These are phyloP conservation scores for Cichlasoma orientale DNA, from an alignment of 2,797 vertebrate genomes.

Conservation along the genomic window DNA sequence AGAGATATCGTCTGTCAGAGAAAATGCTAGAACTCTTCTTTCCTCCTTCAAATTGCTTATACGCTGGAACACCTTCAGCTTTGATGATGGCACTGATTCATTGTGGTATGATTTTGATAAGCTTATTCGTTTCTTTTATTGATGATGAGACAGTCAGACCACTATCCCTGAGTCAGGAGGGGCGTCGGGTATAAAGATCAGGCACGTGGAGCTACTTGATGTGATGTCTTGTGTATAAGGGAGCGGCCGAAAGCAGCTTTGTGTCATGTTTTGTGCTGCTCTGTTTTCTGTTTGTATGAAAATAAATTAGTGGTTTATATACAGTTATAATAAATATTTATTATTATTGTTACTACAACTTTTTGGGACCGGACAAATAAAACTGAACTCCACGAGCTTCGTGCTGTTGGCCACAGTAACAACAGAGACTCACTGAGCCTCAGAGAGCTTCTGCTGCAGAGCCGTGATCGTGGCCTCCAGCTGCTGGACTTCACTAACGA, in stretches of 20 bases:
- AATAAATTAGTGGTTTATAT: too few relatives aligned
- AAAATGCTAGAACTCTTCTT: not conserved
- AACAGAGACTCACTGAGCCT: constrained; percentile 86
- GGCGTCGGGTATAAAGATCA: too few relatives aligned
- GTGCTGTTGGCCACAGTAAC: not conserved
- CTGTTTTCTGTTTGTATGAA: too few relatives aligned
- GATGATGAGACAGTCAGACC: not conserved
- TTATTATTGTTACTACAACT: not conserved
- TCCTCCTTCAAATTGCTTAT: not conserved
- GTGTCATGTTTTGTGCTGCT: too few relatives aligned
- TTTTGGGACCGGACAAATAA: not conserved
- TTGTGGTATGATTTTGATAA: not conserved
- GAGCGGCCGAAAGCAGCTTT: too few relatives aligned
- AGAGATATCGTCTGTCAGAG: fast-evolving
- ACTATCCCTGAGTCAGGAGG: too few relatives aligned
- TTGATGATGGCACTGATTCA: not conserved
- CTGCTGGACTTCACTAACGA: constrained; percentile 87
- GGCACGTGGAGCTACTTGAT: too few relatives aligned
- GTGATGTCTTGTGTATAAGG: too few relatives aligned
- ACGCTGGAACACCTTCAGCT: not conserved
- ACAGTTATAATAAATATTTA: too few relatives aligned
- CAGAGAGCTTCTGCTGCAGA: constrained; percentile 85
- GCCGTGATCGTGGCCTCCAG: constrained; percentile 81
- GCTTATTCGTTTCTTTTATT: not conserved
- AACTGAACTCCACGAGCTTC: not conserved